Evolutionary conservation across 2,113 vertebrate genomes (phyloP).

Genomic region (Dromiciops gliroides): DNA sequence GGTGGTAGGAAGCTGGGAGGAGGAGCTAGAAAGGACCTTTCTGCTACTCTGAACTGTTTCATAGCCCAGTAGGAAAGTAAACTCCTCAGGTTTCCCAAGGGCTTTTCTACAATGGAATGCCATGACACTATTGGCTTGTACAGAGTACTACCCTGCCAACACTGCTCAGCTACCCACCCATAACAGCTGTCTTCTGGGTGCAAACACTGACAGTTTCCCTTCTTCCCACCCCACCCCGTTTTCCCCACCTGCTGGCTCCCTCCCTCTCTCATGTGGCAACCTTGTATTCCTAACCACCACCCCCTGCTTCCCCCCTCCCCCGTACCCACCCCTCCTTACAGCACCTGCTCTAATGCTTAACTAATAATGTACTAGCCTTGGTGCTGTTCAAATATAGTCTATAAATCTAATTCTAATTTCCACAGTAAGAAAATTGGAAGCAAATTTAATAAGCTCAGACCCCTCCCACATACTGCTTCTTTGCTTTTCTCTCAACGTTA

Average conservation of each 20-base stretch:
- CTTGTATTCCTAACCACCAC: background rate
- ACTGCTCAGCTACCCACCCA: rapidly evolving
- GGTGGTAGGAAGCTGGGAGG: no score
- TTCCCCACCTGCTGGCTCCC: background rate
- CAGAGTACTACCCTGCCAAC: rapidly evolving
- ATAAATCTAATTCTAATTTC: slow-evolving; percentile 86
- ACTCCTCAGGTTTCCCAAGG: background rate
- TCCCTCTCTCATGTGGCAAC: rapidly evolving
- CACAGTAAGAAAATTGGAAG: slow-evolving; percentile 82
- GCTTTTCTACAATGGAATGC: background rate
- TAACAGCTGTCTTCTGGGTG: background rate
- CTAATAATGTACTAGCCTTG: slow-evolving; percentile 74
- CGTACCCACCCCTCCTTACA: background rate
- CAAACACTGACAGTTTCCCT: background rate
- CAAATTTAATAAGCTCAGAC: slow-evolving; percentile 83
- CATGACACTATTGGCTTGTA: background rate
- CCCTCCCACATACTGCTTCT: slow-evolving; percentile 75
- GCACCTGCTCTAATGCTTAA: slow-evolving; percentile 63
- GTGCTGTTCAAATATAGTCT: slow-evolving; percentile 69
- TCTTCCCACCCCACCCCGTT: background rate
- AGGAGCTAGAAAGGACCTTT: background rate
- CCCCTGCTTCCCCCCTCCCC: background rate
- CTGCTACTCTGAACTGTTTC: background rate
- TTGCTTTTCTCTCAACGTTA: slow-evolving; percentile 74
- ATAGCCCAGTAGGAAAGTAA: background rate